phyloP scores from a whole-genome alignment of 2,888 invertebrate species.

The Eudemis profundana region DNA sequence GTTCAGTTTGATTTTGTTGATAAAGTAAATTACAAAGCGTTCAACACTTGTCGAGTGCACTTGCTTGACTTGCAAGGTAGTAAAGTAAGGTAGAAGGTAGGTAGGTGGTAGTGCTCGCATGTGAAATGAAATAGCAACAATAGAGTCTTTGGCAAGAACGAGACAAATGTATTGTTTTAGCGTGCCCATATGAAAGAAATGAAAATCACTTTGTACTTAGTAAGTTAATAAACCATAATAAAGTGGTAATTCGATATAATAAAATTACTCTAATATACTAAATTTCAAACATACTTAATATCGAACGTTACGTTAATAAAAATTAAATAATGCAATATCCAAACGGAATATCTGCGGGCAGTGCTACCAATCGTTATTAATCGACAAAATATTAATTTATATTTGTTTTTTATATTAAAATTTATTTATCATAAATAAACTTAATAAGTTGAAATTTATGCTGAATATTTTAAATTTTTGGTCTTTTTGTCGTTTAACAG shows the following conservation, averaged over 20 bases:
- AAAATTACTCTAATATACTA: no score
- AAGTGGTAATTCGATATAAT: no score
- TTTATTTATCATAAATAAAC: no score
- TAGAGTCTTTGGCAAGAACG: slow-evolving; percentile 4
- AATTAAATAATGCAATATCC: background rate
- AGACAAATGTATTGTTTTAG: slow-evolving; percentile 8
- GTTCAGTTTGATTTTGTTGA: slow-evolving; percentile 43
- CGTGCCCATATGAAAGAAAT: background rate
- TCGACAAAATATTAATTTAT: background rate
- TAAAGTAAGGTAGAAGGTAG: background rate
- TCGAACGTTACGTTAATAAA: no score
- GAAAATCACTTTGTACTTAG: background rate
- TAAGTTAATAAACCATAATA: no score
- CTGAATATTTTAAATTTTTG: no score
- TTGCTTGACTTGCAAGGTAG: slow-evolving; percentile 10
- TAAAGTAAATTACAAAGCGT: slow-evolving; percentile 38
- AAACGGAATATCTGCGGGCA: background rate
- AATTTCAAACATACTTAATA: no score
- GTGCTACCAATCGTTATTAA: background rate
- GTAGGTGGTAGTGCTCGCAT: slow-evolving; percentile 10
- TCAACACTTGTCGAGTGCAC: slow-evolving; percentile 41
- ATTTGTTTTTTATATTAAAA: background rate
- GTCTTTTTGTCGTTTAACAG: no score
- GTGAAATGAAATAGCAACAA: slow-evolving; percentile 26
- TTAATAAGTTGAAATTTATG: no score